A percentile compares a stretch with the other conserved stretches of the same genome.
Evolutionary conservation across 2,797 vertebrate genomes (phyloP).

Genomic region (Pogonophryne albipinna): DNA sequence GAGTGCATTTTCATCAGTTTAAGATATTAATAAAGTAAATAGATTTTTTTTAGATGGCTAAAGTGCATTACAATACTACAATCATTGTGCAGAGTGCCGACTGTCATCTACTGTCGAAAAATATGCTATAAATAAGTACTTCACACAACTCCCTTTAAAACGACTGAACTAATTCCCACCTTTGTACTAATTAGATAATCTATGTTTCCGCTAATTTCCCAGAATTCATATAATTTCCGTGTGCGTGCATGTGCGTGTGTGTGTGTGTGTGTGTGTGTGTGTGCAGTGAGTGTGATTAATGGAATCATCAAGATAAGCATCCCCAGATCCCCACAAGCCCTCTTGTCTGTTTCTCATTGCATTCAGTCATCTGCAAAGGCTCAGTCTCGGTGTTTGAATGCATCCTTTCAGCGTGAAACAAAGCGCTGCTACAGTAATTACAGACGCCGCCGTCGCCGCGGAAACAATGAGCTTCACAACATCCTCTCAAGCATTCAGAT

Average conservation of each 20-base stretch:
- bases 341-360: slow-evolving; percentile 5
- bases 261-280: neutral
- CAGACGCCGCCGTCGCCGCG: slow-evolving; percentile 13
- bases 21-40: too few species aligned
- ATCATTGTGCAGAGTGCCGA: too few species aligned
- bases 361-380: slow-evolving; percentile 41
- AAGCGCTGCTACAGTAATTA: slow-evolving; percentile 63
- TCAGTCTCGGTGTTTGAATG: slow-evolving; percentile 46
- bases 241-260: neutral
- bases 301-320: slow-evolving; percentile 54
- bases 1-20: too few species aligned
- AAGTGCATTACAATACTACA: too few species aligned
- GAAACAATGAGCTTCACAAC: slow-evolving; percentile 37
- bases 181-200: slow-evolving; percentile 28
- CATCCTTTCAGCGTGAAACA: slow-evolving; percentile 64
- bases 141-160: neutral
- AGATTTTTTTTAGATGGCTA: too few species aligned
- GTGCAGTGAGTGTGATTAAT: slow-evolving; percentile 35
- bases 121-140: too few species aligned
- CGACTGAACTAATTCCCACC: slow-evolving; percentile 12
- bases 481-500: slow-evolving; percentile 49
- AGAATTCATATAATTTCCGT: slow-evolving; percentile 5
- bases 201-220: slow-evolving; percentile 23
- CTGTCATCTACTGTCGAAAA: too few species aligned
- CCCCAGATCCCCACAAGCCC: slow-evolving; percentile 21